A percentile compares a stretch with the other conserved stretches of the same genome.
phyloP scores from a whole-genome alignment of 92 coral and sea anemone species.

The Anthopleura xanthogrammica region DNA sequence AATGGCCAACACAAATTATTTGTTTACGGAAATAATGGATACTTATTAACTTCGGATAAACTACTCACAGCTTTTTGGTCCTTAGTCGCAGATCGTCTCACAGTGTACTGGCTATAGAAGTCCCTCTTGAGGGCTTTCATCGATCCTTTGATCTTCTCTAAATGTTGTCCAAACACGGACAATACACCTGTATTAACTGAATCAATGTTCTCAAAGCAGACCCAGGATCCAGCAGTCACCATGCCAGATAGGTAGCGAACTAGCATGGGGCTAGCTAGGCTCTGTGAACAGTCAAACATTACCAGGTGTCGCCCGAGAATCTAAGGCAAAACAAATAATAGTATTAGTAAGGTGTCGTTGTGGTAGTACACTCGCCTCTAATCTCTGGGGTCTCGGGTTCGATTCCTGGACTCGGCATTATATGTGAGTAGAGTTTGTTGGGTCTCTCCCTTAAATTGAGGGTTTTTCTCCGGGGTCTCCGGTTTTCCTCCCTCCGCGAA shows the following conservation, averaged over 20 bases:
- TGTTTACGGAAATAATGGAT: background rate
- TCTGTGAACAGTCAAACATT: constrained; percentile 74
- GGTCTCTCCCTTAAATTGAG: no score
- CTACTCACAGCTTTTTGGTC: background rate
- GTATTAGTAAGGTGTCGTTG: no score
- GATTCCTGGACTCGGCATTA: no score
- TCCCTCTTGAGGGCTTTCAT: constrained; percentile 57
- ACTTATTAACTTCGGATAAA: background rate
- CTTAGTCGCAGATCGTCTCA: constrained; percentile 41
- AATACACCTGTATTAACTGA: constrained; percentile 62
- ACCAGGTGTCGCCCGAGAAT: constrained; percentile 87
- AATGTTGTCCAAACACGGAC: constrained; percentile 75
- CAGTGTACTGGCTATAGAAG: constrained; percentile 57
- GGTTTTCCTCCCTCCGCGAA: no score
- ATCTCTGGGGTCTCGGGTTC: no score
- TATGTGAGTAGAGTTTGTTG: no score
- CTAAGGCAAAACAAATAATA: constrained; percentile 26
- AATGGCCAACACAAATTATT: no score
- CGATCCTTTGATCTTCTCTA: constrained; percentile 59
- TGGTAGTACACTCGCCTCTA: no score
- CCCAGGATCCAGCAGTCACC: constrained; percentile 86
- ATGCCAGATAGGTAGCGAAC: constrained; percentile 77
- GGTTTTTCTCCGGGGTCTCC: no score
- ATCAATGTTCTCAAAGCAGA: constrained; percentile 86
- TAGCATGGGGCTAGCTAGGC: constrained; percentile 57